phyloP scores from a whole-genome alignment of 2,888 invertebrate species.

The Ceriagrion tenellum region DNA sequence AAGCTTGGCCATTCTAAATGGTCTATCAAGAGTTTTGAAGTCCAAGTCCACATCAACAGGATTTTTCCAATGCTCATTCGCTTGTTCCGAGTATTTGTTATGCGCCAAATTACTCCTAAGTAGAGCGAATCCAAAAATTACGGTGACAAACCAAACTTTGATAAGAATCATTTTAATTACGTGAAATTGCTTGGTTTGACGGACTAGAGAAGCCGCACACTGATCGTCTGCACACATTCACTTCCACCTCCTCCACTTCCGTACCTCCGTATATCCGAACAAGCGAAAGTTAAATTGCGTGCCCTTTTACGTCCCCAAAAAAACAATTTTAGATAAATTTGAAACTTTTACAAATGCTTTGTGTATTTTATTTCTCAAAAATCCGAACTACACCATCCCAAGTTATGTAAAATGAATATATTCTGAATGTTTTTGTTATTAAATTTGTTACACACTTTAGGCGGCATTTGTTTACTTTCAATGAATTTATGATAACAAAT shows the following conservation, averaged over 20 bases:
- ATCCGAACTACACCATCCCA: not conserved
- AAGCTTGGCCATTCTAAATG: constrained; percentile 94
- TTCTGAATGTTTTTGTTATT: not conserved
- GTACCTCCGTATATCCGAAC: not conserved
- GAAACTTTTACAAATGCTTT: not conserved
- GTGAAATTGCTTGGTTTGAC: too few species aligned
- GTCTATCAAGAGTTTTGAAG: constrained; percentile 88
- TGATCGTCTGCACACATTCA: not conserved
- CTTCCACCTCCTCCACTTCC: not conserved
- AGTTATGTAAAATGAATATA: not conserved
- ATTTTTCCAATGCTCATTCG: constrained; percentile 78
- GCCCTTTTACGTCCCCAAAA: not conserved
- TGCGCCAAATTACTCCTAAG: not conserved
- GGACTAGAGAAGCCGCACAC: too few species aligned
- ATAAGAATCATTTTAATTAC: not conserved
- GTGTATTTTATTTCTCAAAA: not conserved
- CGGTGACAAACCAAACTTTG: not conserved
- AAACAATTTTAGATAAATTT: not conserved
- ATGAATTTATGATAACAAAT: constrained; percentile 51
- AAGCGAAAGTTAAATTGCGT: not conserved
- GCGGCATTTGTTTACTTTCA: constrained; percentile 53
- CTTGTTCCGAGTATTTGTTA: constrained; percentile 85
- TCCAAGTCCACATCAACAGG: constrained; percentile 76
- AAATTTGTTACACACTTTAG: not conserved
- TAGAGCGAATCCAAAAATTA: not conserved